Conservation (phyloP, 1,140 invertebrate species). For the Leptopilina boulardi region DNA sequence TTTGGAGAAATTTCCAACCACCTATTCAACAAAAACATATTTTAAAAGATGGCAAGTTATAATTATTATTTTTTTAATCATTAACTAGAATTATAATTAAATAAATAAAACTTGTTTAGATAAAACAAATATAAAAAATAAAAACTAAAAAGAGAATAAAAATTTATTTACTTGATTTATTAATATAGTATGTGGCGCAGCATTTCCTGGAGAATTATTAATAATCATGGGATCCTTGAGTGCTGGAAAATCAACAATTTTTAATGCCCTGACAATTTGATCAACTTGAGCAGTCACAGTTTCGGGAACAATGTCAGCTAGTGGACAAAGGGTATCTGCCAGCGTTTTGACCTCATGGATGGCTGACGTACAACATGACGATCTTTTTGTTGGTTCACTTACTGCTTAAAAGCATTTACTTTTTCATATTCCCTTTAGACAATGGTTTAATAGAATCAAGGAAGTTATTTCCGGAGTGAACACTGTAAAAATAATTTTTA, state of each 20-base stretch:
- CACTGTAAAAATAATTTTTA: too few species aligned
- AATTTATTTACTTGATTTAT: not conserved
- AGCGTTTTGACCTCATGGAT: conserved; percentile 86
- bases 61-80: too few species aligned
- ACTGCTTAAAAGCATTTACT: conserved; percentile 93
- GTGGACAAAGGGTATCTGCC: conserved; percentile 82
- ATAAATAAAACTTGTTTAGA: too few species aligned
- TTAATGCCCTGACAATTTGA: conserved; percentile 82
- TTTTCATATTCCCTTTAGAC: conserved; percentile 86
- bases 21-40: conserved; percentile 62
- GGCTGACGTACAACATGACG: conserved; percentile 97
- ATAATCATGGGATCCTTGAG: conserved; percentile 96
- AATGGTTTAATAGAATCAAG: too few species aligned
- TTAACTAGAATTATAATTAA: too few species aligned
- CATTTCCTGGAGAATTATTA: conserved; percentile 91
- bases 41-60: conserved; percentile 65
- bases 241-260: conserved; percentile 93
- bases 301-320: conserved; percentile 83
- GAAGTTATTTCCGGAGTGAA: too few species aligned
- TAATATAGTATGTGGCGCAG: conserved; percentile 84
- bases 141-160: too few species aligned
- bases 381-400: conserved; percentile 95
- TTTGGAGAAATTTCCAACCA: conserved; percentile 45
- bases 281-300: conserved; percentile 81
- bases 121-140: too few species aligned